Percentiles rank a stretch among this genome's conserved stretches.
Evolutionary conservation across 1,140 invertebrate species (phyloP).

Genomic region (Drosophila albomicans): DNA sequence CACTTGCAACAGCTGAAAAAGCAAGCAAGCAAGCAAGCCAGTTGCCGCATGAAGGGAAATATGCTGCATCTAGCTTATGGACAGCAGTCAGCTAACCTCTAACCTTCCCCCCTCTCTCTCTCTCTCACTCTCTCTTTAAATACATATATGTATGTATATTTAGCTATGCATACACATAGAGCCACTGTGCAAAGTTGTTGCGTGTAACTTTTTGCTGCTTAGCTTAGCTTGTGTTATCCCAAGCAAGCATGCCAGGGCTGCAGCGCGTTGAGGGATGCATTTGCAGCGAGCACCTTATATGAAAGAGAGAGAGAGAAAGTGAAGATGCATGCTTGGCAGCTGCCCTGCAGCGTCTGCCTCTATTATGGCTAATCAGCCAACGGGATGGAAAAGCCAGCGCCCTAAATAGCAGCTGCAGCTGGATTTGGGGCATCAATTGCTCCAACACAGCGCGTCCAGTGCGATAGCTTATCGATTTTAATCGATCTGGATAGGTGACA

Average conservation of each 20-base stretch:
- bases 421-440: slow-evolving; percentile 17
- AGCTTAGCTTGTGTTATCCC: neutral
- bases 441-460: neutral
- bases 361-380: slow-evolving; percentile 45
- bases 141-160: neutral
- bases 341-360: slow-evolving; percentile 2
- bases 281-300: no score
- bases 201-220: slow-evolving; percentile 52
- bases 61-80: slow-evolving; percentile 22
- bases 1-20: slow-evolving; percentile 31
- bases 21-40: neutral
- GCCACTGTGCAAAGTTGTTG: slow-evolving; percentile 20
- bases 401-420: slow-evolving; percentile 34
- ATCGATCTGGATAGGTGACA: neutral
- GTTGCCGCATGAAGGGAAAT: no score
- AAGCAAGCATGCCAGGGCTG: neutral
- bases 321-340: neutral
- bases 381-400: slow-evolving; percentile 30
- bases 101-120: no score
- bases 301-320: no score
- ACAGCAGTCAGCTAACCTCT: slow-evolving; percentile 8
- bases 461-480: slow-evolving; percentile 45
- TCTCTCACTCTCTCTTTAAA: neutral
- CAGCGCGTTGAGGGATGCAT: no score
- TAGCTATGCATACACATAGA: neutral